Conservation (phyloP, 1,140 invertebrate genomes). For the Drosophila takahashii region DNA sequence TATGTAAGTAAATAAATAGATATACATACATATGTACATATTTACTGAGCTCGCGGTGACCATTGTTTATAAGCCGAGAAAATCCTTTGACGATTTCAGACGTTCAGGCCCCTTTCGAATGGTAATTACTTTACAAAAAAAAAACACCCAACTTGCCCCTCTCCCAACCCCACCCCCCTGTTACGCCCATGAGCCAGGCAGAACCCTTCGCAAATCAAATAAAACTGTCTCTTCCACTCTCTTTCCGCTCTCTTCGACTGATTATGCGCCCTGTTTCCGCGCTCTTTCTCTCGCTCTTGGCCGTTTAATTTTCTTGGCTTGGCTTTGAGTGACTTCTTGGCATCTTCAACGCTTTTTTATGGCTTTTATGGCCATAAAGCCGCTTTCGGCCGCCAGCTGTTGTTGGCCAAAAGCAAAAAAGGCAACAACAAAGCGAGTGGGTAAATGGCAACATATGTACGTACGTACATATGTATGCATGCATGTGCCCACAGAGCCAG, state of each 20-base stretch:
- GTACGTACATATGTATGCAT: background rate
- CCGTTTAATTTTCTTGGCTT: constrained; percentile 53
- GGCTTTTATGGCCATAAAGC: constrained; percentile 77
- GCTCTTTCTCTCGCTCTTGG: constrained; percentile 7
- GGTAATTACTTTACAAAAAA: background rate
- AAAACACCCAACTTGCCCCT: background rate
- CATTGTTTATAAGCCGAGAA: background rate
- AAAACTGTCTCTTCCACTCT: constrained; percentile 55
- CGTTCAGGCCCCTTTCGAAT: background rate
- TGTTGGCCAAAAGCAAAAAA: constrained; percentile 57
- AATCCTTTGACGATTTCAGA: background rate
- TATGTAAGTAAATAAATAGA: no score
- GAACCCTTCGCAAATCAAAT: constrained; percentile 56
- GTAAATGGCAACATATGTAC: constrained; percentile 70
- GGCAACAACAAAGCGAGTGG: constrained; percentile 23
- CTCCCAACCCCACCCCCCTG: background rate
- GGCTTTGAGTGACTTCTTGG: constrained; percentile 52
- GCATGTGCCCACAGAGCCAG: constrained; percentile 24
- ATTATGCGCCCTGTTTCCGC: constrained; percentile 42
- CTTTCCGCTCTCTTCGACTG: constrained; percentile 21
- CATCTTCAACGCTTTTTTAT: constrained; percentile 74
- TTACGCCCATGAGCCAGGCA: constrained; percentile 16
- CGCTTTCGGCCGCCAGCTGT: constrained; percentile 73
- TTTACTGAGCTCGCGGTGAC: no score
- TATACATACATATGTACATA: no score